Percentiles rank a stretch among this genome's conserved stretches.
phyloP scores from a whole-genome alignment of 2,888 invertebrate genomes.

The Athripsodes cinereus region DNA sequence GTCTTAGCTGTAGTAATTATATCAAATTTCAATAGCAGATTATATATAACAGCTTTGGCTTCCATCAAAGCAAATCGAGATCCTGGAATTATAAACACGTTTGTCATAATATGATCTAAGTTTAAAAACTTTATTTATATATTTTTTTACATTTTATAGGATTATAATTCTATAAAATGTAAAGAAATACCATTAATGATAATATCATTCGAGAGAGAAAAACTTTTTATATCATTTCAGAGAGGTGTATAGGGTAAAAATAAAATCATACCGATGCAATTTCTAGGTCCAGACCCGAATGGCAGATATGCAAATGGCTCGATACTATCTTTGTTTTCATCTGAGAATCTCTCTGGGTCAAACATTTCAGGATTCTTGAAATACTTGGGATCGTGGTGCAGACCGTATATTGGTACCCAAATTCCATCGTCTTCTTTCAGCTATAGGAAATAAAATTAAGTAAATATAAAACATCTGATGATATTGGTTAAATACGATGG shows the following conservation, averaged over 20 bases:
- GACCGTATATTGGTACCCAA: conserved; percentile 36
- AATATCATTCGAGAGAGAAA: no score
- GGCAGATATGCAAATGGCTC: conserved; percentile 46
- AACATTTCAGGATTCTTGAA: conserved; percentile 54
- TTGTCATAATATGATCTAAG: not conserved
- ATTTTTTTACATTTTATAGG: no score
- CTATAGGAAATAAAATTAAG: no score
- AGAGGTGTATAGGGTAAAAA: no score
- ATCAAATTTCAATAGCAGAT: conserved; percentile 18
- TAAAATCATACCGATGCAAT: conserved; percentile 44
- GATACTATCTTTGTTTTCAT: conserved; percentile 39
- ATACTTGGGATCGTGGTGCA: conserved; percentile 46
- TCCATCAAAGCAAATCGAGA: conserved; percentile 18
- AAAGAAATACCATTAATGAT: not conserved
- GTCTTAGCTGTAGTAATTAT: conserved; percentile 9
- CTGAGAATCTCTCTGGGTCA: conserved; percentile 53
- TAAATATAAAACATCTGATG: no score
- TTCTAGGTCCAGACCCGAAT: conserved; percentile 44
- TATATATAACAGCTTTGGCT: conserved; percentile 15
- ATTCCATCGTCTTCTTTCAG: conserved; percentile 5
- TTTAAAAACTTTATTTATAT: not conserved
- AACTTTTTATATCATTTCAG: no score
- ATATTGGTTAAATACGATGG: no score
- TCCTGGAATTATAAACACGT: conserved; percentile 13
- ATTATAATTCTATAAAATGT: no score